Evolutionary conservation across 92 coral and sea anemone genomes (phyloP), one percentile per base, ranked within the genome.

Genomic region (Chrysogorgia sp.): DNA sequence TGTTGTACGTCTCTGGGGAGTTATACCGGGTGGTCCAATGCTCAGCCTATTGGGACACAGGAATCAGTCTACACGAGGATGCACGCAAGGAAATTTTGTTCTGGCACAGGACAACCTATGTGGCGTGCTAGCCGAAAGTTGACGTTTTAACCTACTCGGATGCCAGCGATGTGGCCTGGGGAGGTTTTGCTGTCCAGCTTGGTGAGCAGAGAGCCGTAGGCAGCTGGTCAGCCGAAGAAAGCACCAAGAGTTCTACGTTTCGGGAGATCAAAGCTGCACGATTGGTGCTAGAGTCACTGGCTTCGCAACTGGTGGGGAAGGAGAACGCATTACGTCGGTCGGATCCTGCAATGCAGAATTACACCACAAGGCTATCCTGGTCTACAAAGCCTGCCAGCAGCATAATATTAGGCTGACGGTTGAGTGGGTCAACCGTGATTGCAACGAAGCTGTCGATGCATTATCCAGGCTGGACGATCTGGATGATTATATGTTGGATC

Each of bases 101-200:
- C n/a, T 64, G 70, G 45, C 50, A 40, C 2, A 58, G 84, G 81
- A 21, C 81, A 56, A 81, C 84, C 59, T 23, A 52, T 52, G 5
- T 52, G 59, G 90, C 59, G 75, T 41, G 55, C 63, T 25, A 63
- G 82, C 77, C 85, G 1, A 83, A 80, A 45, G 81, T 81, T 0
- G 91, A 87, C 52, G 88, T 79, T 57, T 37, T 72, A 24, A 29
- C 91, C 14, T 83, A 71, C 67, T 87, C 88, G 20, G 85, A 83
- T 87, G 91, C 88, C 15, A 83, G 88, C 61, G 88, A 84, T 20
- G 50, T 58, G 24, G 83, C 87, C 49, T 87, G 91, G 88, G 86
- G 88, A 28, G 91, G 91, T 25, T 34, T 78, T 72, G 56, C 79
- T 59, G 91, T 40, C 37, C 77, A 87, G 34, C 32, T 83, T 71